Percentiles rank a stretch among this genome's conserved stretches.
phyloP scores from a whole-genome alignment of 2,888 invertebrate genomes.

The Lycia hirtaria region DNA sequence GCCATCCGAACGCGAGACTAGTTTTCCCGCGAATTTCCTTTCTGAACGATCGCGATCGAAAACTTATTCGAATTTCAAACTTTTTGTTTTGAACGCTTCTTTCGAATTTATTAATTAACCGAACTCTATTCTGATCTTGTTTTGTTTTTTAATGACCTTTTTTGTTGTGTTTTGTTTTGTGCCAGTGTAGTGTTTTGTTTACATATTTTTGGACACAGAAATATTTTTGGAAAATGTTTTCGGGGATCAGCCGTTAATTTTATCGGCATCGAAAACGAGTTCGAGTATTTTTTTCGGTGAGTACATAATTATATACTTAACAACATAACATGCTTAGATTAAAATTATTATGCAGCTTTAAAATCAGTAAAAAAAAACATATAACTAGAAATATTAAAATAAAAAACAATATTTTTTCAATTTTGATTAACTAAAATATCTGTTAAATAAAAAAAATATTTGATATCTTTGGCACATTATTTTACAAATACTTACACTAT shows the following conservation, averaged over 20 bases:
- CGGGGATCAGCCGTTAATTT: slow-evolving; percentile 24
- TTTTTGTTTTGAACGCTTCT: slow-evolving; percentile 14
- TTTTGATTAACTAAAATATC: too few relatives aligned
- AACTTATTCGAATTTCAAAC: slow-evolving; percentile 37
- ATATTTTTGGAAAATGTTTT: slow-evolving; percentile 36
- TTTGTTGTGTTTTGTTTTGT: slow-evolving; percentile 35
- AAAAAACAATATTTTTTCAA: too few relatives aligned
- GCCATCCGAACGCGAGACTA: slow-evolving; percentile 54
- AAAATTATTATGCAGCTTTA: too few relatives aligned
- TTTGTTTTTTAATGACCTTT: slow-evolving; percentile 12
- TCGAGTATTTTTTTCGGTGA: slow-evolving; percentile 32
- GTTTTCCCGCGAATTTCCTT: slow-evolving; percentile 52
- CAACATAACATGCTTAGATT: too few relatives aligned
- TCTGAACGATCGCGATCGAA: slow-evolving; percentile 56
- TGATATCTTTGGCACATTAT: too few relatives aligned
- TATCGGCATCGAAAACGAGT: slow-evolving; percentile 23
- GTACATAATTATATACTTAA: neutral
- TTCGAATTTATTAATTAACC: slow-evolving; percentile 12
- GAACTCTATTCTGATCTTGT: neutral
- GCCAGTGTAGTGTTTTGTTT: slow-evolving; percentile 37
- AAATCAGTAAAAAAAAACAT: too few relatives aligned
- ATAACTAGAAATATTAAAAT: too few relatives aligned
- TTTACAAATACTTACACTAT: too few relatives aligned
- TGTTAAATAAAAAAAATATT: too few relatives aligned
- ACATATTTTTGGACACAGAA: slow-evolving; percentile 28